phyloP scores from a whole-genome alignment of 2,113 vertebrate species.

The Tapirus terrestris region DNA sequence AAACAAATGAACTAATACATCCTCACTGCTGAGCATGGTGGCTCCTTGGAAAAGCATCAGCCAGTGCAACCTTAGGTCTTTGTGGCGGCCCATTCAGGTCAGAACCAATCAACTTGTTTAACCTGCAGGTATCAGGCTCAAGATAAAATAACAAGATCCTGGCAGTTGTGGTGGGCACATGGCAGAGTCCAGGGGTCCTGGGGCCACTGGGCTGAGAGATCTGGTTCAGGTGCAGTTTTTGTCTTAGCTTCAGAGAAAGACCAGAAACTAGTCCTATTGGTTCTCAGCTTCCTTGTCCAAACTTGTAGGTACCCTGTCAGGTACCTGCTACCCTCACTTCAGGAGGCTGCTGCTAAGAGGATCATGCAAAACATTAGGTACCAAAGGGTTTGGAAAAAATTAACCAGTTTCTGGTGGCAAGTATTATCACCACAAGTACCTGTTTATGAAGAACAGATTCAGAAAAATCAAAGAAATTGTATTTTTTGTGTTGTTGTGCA shows the following conservation, averaged over 20 bases:
- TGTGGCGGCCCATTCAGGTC: neutral
- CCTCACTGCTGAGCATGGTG: neutral
- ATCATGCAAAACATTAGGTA: neutral
- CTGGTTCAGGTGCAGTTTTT: neutral
- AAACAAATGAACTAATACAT: neutral
- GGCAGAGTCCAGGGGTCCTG: neutral
- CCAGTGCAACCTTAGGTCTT: neutral
- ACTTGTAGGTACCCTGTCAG: neutral
- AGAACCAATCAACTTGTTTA: neutral
- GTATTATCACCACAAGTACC: neutral
- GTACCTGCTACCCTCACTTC: neutral
- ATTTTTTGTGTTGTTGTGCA: neutral
- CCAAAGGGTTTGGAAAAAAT: neutral
- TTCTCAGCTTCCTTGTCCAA: neutral
- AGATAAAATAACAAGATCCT: neutral
- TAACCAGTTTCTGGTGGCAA: neutral
- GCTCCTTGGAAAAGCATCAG: neutral
- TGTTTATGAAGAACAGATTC: neutral
- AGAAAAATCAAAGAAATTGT: neutral
- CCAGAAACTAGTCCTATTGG: neutral
- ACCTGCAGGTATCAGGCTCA: neutral
- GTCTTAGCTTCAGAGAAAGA: neutral
- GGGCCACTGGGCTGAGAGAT: neutral
- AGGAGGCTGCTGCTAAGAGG: neutral
- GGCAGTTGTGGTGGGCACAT: neutral